Evolutionary conservation across 2,113 vertebrate genomes (phyloP), one percentile per base, ranked within the genome.

Genomic region (Erythrolamprus reginae): DNA sequence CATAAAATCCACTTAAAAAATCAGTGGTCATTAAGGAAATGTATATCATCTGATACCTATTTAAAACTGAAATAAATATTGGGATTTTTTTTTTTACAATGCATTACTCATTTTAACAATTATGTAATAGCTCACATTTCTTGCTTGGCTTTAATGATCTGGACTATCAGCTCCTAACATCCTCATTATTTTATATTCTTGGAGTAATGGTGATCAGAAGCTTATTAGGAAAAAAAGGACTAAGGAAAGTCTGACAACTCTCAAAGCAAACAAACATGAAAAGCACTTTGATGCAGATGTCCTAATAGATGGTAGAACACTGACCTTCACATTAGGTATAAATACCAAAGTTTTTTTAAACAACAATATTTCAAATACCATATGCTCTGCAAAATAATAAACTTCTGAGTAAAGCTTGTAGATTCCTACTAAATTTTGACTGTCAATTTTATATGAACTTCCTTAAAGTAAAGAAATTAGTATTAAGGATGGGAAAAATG

Each of bases 321-420:
- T 92, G 58, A 92, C 50, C 82, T 84, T 88, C 92, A 91, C 23
- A 61, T 90, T 47, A 92, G 33, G 89, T 84, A 92, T 89, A 89
- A 92, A 17, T 38, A 90, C 10, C 86, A 93, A 65, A n/a, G 28
- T 56, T 92, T 95, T 93, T 88, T 93, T 95, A 3, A 3, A 95
- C 90, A 92, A 93, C 61, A 93, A 70, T 10, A 0, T 17, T 94
- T 93, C 42, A 95, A 89, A 55, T 86, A 91, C 88, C n/a, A 92
- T 91, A 42, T 96, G 33, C 90, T 84, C 82, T 58, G 10, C 38
- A 94, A 90, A 42, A n/a, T 91, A 95, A 95, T 95, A 56, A 89
- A 90, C 12, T 94, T 95, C 61, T 93, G 28, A 94, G 28, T 92
- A 90, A 95, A 95, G 91, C 38, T 91, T 91, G 6, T 9, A 51